phyloP scores from a whole-genome alignment of 2,888 invertebrate species.

The Stenodema calcarata region DNA sequence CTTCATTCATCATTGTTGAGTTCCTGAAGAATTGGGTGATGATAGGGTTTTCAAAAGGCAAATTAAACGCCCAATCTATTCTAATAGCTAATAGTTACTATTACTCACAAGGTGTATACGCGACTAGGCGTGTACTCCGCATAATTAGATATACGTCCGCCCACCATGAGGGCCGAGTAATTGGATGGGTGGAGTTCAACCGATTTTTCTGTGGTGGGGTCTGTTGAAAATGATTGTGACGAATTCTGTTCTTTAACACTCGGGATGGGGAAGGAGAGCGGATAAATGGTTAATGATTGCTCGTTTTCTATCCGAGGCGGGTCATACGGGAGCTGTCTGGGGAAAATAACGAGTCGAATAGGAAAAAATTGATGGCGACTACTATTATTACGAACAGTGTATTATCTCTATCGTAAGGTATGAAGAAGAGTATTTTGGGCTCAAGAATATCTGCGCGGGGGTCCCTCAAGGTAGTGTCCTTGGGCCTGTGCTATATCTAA shows the following conservation, averaged over 20 bases:
- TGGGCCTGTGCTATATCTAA: too few species aligned
- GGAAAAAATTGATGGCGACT: too few species aligned
- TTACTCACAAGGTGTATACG: background rate
- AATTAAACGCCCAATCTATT: background rate
- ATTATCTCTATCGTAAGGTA: too few species aligned
- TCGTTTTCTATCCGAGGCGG: background rate
- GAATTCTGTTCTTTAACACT: background rate
- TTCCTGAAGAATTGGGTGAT: background rate
- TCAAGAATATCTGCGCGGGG: too few species aligned
- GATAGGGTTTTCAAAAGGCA: background rate
- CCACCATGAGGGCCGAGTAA: slow-evolving; percentile 1
- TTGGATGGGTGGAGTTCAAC: background rate
- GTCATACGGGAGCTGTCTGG: too few species aligned
- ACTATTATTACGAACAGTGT: too few species aligned
- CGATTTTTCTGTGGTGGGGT: background rate
- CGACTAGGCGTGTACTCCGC: background rate
- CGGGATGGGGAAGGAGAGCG: background rate
- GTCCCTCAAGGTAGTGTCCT: too few species aligned
- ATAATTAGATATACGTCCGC: background rate
- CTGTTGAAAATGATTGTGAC: background rate
- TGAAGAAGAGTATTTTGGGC: too few species aligned
- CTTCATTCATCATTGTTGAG: background rate
- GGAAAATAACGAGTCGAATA: too few species aligned
- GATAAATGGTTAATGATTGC: background rate
- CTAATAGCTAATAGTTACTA: background rate